Conservation (phyloP, 2,888 invertebrate genomes). For the Creontiades dilutus region DNA sequence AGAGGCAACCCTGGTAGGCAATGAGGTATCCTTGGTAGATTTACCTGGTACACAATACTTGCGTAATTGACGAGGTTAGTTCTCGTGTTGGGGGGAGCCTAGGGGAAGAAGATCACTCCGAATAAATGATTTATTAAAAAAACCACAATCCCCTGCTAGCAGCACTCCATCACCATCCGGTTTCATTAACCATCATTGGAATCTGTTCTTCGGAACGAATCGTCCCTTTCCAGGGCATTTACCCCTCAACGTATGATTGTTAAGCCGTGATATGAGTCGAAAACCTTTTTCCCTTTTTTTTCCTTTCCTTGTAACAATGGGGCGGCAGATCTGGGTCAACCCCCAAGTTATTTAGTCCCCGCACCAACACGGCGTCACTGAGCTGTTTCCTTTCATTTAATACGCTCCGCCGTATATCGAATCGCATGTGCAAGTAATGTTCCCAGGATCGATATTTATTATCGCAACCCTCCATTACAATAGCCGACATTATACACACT, state of each 20-base stretch:
- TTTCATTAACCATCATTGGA: slow-evolving; percentile 64
- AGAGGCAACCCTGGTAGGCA: too few relatives aligned
- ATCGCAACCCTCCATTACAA: slow-evolving; percentile 22
- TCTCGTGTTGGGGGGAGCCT: neutral
- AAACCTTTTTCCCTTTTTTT: neutral
- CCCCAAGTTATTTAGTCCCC: neutral
- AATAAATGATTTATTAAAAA: slow-evolving; percentile 7
- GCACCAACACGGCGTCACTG: neutral
- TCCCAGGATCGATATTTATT: slow-evolving; percentile 52
- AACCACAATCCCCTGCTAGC: neutral
- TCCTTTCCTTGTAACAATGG: neutral
- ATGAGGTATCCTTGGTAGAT: too few relatives aligned
- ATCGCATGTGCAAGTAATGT: slow-evolving; percentile 60
- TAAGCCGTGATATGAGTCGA: slow-evolving; percentile 13
- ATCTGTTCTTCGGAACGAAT: slow-evolving; percentile 54
- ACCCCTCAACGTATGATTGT: slow-evolving; percentile 12
- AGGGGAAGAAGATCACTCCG: neutral
- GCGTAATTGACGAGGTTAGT: neutral
- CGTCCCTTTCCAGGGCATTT: neutral
- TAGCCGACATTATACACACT: slow-evolving; percentile 18
- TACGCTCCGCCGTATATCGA: slow-evolving; percentile 22
- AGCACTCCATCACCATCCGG: slow-evolving; percentile 56
- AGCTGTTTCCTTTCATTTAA: slow-evolving; percentile 17
- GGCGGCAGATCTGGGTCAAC: slow-evolving; percentile 13
- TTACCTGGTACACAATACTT: too few relatives aligned